phyloP scores from a whole-genome alignment of 2,797 vertebrate species.

The Enteromius thamalakanensis region DNA sequence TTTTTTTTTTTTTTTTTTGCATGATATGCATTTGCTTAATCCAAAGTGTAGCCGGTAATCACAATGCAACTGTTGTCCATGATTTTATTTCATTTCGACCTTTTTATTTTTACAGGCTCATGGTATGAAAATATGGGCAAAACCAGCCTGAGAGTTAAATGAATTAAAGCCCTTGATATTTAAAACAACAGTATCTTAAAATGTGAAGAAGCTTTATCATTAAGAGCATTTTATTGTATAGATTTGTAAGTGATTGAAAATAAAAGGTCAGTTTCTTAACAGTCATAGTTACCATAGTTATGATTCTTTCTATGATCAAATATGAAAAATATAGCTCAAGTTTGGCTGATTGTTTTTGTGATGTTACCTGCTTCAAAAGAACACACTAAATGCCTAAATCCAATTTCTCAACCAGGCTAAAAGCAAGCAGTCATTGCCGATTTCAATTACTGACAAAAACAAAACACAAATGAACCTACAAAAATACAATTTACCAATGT shows the following conservation, averaged over 20 bases:
- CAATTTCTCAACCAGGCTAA: background rate
- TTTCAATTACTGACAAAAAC: background rate
- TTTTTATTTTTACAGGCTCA: background rate
- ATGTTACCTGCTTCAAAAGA: background rate
- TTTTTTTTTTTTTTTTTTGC: background rate
- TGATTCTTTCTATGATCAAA: background rate
- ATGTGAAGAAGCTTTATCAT: background rate
- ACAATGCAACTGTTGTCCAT: constrained; percentile 2
- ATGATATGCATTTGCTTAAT: constrained; percentile 13
- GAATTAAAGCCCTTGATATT: background rate
- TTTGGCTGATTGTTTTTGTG: background rate
- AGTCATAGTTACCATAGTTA: background rate
- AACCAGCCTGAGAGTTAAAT: background rate
- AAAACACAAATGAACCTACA: background rate
- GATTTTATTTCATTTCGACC: background rate
- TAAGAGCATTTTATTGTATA: constrained; percentile 30
- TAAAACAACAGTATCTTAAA: background rate
- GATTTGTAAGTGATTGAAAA: constrained; percentile 15
- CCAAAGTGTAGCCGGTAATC: background rate
- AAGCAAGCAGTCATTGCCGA: background rate
- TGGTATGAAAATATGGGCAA: background rate
- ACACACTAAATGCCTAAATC: background rate
- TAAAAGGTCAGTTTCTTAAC: constrained; percentile 16
- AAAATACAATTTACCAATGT: background rate
- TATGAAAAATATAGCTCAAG: background rate